Evolutionary conservation across 2,797 vertebrate species (phyloP).

Genomic region (Hemitrygon akajei): DNA sequence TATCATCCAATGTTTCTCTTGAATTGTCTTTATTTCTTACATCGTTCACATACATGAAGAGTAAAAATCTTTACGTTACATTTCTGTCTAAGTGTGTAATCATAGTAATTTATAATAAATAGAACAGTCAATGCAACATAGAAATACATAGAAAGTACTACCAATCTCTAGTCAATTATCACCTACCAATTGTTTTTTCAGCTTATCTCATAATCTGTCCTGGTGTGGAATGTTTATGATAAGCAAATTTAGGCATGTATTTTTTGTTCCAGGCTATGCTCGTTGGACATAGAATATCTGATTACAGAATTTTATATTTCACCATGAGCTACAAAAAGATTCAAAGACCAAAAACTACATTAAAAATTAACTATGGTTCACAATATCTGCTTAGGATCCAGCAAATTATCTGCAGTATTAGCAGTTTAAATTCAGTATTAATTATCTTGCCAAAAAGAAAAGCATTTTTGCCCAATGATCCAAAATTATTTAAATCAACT

Average conservation of each 20-base stretch:
- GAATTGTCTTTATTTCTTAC: too few relatives aligned
- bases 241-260: not conserved
- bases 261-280: not conserved
- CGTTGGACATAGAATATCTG: not conserved
- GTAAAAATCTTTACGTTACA: too few relatives aligned
- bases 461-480: not conserved
- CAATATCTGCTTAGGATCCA: not conserved
- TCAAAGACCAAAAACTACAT: not conserved
- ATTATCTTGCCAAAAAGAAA: not conserved
- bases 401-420: not conserved
- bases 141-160: not conserved
- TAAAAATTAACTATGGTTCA: not conserved
- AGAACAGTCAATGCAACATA: too few relatives aligned
- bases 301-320: not conserved
- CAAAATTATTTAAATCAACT: conserved; percentile 15
- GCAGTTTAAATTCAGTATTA: not conserved
- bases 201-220: not conserved
- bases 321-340: not conserved
- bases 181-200: not conserved
- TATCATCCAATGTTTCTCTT: too few relatives aligned
- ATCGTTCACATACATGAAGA: too few relatives aligned
- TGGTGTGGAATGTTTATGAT: not conserved
- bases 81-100: too few relatives aligned
- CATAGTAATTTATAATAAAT: too few relatives aligned
- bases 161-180: not conserved